Conservation (phyloP, 2,113 vertebrate species). For the Cyprinodon tularosa region DNA sequence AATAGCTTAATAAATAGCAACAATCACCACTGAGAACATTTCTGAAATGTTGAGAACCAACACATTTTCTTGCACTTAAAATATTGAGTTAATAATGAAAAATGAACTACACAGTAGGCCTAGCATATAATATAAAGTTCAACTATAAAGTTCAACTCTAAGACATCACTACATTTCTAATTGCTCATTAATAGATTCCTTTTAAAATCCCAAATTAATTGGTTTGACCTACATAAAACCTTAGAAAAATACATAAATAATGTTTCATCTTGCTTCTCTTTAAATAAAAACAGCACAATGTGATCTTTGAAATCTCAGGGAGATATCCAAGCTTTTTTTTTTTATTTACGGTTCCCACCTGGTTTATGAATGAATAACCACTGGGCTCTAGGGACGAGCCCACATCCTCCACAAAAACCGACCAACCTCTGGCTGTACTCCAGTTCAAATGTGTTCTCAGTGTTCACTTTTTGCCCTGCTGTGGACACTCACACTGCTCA, state of each 20-base stretch:
- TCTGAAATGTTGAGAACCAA: not conserved
- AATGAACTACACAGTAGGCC: not conserved
- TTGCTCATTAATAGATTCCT: not conserved
- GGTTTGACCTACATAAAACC: not conserved
- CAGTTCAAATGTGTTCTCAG: constrained; percentile 71
- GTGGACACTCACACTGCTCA: constrained; percentile 44
- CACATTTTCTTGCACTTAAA: not conserved
- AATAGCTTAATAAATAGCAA: not conserved
- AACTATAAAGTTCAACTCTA: not conserved
- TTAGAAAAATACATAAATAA: constrained; percentile 11
- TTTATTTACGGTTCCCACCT: constrained; percentile 76
- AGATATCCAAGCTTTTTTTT: constrained; percentile 73
- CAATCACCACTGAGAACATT: not conserved
- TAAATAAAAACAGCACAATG: constrained; percentile 60
- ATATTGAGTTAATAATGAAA: not conserved
- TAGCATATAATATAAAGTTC: not conserved
- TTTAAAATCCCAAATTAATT: not conserved
- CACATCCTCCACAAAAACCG: constrained; percentile 72
- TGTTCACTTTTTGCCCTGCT: constrained; percentile 43
- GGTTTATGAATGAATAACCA: constrained; percentile 77
- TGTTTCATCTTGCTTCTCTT: constrained; percentile 8
- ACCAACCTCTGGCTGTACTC: constrained; percentile 62
- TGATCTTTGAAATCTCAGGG: constrained; percentile 59
- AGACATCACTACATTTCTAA: not conserved
- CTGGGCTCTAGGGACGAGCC: constrained; percentile 66